Base-by-base conservation (phyloP, 2,797 vertebrate genomes). In the Amniataba percoides region DNA sequence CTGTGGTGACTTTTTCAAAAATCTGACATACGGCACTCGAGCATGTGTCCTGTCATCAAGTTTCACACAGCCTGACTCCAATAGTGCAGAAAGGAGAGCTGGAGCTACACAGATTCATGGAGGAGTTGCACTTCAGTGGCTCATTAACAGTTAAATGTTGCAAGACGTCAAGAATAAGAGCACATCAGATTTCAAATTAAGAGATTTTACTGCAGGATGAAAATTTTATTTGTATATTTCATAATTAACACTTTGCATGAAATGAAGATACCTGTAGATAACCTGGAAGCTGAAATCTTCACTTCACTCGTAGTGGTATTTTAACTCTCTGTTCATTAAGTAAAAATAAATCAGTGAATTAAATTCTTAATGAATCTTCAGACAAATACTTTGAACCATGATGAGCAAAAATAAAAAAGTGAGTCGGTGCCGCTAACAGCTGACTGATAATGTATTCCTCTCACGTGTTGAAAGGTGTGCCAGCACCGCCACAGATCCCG, bases 401-500 rank as follows among this genome's bases (percentile, higher is more conserved):
- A 64, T 16, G 8, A 10, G 57, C 2, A 27, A 27, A 27, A 27
- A 27, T 2, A 27, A 27, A 27, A 71, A 46, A 15, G 0, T 1
- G 1, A 3, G 6, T 16, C 23, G 42, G 19, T 7, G 25, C 18
- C 23, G 42, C 14, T n/a, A 42, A 31, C 10, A 14, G 19, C 21
- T 34, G 31, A 11, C 49, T 53, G 21, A 53, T 59, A 25, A 67
- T 23, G 27, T 14, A 65, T 51, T 84, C 46, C 14, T 59, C 18
- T 78, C 64, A 67, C 64, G 51, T 5, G 12, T n/a, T 34, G 18
- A 53, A 67, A 76, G 53, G 45, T 65, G 55, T 53, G 79, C 67
- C 43, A 19, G 21, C 0, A 3, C 13, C 13, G 12, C 21, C 31
- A 23, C 39, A 72, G 82, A 76, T 84, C 71, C 39, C 7, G 45